phyloP scores from a whole-genome alignment of 2,113 vertebrate species.

The Micronycteris hirsuta region DNA sequence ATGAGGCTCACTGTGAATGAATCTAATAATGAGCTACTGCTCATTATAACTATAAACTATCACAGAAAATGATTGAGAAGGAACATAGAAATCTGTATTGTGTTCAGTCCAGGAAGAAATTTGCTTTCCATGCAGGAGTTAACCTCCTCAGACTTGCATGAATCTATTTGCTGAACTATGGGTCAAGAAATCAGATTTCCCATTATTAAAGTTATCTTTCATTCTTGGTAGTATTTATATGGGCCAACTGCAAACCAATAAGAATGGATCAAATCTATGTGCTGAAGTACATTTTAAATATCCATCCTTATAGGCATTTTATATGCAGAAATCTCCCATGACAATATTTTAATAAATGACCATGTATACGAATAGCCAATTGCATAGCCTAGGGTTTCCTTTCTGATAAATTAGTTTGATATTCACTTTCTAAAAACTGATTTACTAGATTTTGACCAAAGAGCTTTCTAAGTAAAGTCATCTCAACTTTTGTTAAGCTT shows the following conservation, averaged over 20 bases:
- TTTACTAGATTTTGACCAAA: neutral
- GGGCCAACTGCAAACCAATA: neutral
- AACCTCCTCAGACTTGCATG: constrained; percentile 49
- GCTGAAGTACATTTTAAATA: constrained; percentile 6
- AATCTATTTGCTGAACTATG: constrained; percentile 44
- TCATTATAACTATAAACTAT: neutral
- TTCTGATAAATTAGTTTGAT: constrained; percentile 1
- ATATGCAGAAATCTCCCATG: neutral
- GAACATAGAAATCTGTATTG: neutral
- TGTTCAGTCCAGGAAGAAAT: neutral
- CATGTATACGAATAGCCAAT: neutral
- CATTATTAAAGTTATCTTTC: constrained; percentile 56
- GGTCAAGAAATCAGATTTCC: constrained; percentile 43
- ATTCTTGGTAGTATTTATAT: constrained; percentile 12
- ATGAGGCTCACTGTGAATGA: neutral
- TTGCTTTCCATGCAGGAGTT: neutral
- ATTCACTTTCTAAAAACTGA: neutral
- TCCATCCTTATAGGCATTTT: neutral
- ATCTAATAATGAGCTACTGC: too few species aligned
- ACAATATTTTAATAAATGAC: constrained; percentile 10
- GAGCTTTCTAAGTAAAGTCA: neutral
- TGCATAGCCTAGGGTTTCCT: neutral
- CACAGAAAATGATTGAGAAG: neutral
- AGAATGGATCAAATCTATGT: neutral
- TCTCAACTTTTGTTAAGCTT: neutral